Evolutionary conservation across 2,113 vertebrate species (phyloP), one percentile per base, ranked within the genome.

Genomic region (Otocyon megalotis): DNA sequence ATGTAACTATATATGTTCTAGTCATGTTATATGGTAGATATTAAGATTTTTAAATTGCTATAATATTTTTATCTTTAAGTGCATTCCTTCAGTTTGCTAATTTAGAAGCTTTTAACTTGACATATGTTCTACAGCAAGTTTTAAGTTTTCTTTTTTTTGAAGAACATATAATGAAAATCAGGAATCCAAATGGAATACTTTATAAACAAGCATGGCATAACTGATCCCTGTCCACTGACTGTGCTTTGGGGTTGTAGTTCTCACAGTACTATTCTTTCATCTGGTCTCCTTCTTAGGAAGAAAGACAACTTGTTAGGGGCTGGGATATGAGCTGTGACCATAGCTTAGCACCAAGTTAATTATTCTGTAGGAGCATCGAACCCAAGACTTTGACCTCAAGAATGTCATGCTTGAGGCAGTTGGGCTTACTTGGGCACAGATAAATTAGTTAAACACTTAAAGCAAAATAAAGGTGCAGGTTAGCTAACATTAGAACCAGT

Each of bases 261-360:
- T 93, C 67, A 89, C 35, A 92, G 28, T 26, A 1, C 14, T 65
- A 28, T 50, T 62, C 56, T 93, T 97, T 97, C 74, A 92, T 86
- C n/a, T 83, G 62, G 15, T 83, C 48, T 20, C 65, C 67, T 77
- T 84, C 53, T 90, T 90, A 48, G 19, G 79, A 94, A 94, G 74
- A 97, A 96, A 87, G 94, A 74, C 56, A 97, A 89, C 48, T 88
- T 91, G 37, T 91, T 74, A 94, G 72, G 56, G 30, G 62, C 65
- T 87, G 63, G 92, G 83, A 81, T 96, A 92, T 96, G 89, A 97
- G 67, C 96, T 95, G 92, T 96, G 90, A 97, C 92, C 43, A 87
- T 17, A 96, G 67, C 84, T 96, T 97, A 96, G 16, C 84, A 37
- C 37, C 69, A 97, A 97, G 95, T 97, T 97, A 97, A 97, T 98